These are phyloP conservation scores for Omphaloscelis lunosa DNA, from an alignment of 2,888 invertebrate species.

Conservation along the genomic window DNA sequence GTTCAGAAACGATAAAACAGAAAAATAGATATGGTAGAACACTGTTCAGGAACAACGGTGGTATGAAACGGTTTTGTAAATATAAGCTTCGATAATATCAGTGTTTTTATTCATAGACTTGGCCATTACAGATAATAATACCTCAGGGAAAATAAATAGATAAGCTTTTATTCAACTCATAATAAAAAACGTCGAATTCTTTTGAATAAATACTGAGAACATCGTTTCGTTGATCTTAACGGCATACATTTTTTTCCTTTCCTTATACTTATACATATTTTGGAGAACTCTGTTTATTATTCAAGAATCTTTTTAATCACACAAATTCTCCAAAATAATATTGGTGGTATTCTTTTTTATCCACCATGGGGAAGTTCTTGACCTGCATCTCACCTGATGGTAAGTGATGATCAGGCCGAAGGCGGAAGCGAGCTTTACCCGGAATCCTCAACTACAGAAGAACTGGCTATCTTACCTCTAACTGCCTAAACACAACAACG, in stretches of 20 bases:
- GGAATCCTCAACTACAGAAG: too few species aligned
- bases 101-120: background rate
- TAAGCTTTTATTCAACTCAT: background rate
- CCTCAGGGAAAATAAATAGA: background rate
- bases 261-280: background rate
- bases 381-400: too few species aligned
- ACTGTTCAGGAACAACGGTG: background rate
- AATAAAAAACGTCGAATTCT: background rate
- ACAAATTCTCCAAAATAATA: background rate
- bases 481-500: too few species aligned
- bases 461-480: too few species aligned
- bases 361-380: too few species aligned
- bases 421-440: too few species aligned
- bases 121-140: too few species aligned
- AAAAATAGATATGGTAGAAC: conserved; percentile 6
- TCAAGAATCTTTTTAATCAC: background rate
- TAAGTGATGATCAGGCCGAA: too few species aligned
- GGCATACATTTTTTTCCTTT: background rate
- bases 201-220: background rate
- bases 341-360: too few species aligned
- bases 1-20: background rate
- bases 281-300: background rate
- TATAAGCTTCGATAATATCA: background rate
- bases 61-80: conserved; percentile 5
- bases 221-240: background rate